These are phyloP conservation scores for Delphinapterus leucas DNA, from an alignment of 2,113 vertebrate genomes.

Conservation along the genomic window DNA sequence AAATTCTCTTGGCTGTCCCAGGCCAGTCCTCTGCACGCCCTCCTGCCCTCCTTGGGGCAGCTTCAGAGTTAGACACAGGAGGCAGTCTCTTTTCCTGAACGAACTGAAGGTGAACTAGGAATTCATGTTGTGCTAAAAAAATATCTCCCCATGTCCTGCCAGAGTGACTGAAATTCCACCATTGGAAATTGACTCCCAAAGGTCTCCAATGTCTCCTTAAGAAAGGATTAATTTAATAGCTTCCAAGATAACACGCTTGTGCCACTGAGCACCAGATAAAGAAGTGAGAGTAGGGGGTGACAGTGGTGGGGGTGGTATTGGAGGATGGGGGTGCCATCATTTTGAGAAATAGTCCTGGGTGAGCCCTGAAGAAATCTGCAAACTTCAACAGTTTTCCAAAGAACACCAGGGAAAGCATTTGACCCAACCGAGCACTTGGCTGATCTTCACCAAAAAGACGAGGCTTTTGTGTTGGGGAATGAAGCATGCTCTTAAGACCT, in stretches of 20 bases:
- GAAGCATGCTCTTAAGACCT: not conserved
- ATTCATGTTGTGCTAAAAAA: not conserved
- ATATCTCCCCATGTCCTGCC: not conserved
- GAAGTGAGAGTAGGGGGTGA: not conserved
- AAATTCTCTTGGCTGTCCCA: not conserved
- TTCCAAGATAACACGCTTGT: not conserved
- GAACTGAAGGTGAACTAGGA: not conserved
- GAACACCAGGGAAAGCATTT: not conserved
- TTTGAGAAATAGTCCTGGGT: not conserved
- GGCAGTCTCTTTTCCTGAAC: not conserved
- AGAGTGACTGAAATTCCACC: not conserved
- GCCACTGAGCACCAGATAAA: not conserved
- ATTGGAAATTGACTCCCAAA: not conserved
- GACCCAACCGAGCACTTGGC: not conserved
- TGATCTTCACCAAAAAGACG: not conserved
- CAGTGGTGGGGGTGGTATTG: not conserved
- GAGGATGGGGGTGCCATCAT: not conserved
- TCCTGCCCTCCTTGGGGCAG: not conserved
- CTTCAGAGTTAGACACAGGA: not conserved
- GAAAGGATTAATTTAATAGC: not conserved
- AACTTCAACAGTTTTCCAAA: not conserved
- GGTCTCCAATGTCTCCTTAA: not conserved
- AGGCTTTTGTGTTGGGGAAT: not conserved
- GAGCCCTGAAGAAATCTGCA: not conserved
- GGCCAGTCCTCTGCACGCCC: no score